Evolutionary conservation across 2,888 invertebrate species (phyloP).

Genomic region (Sesia bembeciformis): DNA sequence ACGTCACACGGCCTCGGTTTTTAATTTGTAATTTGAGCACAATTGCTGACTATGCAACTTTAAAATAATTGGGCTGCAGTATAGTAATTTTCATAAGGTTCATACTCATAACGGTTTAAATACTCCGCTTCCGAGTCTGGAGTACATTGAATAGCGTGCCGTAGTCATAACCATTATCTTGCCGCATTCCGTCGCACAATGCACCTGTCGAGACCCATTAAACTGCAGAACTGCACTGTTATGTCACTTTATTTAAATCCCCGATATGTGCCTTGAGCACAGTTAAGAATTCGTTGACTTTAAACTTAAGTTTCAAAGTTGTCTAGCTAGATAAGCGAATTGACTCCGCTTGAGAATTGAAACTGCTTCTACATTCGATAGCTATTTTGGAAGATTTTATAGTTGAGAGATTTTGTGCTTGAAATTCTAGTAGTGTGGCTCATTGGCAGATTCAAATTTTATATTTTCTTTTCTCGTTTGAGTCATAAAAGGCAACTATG

Average conservation of each 20-base stretch:
- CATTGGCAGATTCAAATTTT: no score
- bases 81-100: background rate
- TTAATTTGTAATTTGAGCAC: background rate
- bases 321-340: background rate
- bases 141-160: slow-evolving; percentile 17
- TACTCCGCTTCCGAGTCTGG: slow-evolving; percentile 1
- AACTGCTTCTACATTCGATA: background rate
- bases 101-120: background rate
- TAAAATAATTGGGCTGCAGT: background rate
- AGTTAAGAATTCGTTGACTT: background rate
- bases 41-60: background rate
- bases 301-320: background rate
- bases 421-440: no score
- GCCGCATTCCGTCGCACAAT: slow-evolving; percentile 24
- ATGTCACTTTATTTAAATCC: slow-evolving; percentile 28
- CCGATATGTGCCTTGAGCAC: slow-evolving; percentile 6
- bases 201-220: slow-evolving; percentile 43
- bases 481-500: no score
- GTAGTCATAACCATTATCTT: slow-evolving; percentile 29
- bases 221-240: slow-evolving; percentile 25
- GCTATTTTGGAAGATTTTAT: no score
- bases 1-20: background rate
- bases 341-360: background rate
- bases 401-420: no score
- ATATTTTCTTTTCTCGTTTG: no score